Conservation (phyloP, 2,113 vertebrate species). For the Oryzias woworae region DNA sequence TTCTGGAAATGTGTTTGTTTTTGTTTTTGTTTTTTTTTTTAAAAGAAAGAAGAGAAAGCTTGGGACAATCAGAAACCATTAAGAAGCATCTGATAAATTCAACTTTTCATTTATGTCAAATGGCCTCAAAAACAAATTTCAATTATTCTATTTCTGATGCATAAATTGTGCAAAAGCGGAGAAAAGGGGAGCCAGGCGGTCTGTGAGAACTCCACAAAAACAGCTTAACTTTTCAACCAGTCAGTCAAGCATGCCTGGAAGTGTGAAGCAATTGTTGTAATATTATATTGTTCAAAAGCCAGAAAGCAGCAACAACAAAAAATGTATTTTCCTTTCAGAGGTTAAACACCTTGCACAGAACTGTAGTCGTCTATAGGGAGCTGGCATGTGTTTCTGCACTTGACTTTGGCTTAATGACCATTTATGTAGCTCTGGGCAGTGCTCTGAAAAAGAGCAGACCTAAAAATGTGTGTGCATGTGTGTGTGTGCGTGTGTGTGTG, state of each 20-base stretch:
- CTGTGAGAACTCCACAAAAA: neutral
- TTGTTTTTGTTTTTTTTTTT: too few relatives aligned
- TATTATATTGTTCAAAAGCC: too few relatives aligned
- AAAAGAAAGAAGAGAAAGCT: slow-evolving; percentile 2
- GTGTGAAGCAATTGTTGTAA: neutral
- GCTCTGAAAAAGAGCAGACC: slow-evolving; percentile 34
- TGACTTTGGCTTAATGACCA: slow-evolving; percentile 21
- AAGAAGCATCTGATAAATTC: slow-evolving; percentile 16
- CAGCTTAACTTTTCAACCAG: neutral
- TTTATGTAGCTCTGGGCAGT: slow-evolving; percentile 25
- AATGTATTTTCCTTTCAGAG: neutral
- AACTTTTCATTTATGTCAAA: slow-evolving; percentile 4
- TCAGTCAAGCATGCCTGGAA: neutral
- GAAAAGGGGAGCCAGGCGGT: slow-evolving; percentile 4
- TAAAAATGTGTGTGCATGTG: slow-evolving; percentile 14
- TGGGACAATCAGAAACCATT: slow-evolving; percentile 3
- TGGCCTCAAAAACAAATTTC: slow-evolving; percentile 25
- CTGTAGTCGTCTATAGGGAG: slow-evolving; percentile 21
- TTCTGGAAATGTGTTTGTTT: slow-evolving; percentile 4
- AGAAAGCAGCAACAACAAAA: too few relatives aligned
- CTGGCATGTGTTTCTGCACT: slow-evolving; percentile 8
- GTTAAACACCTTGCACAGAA: slow-evolving; percentile 17
- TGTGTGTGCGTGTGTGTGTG: neutral
- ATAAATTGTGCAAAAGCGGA: slow-evolving; percentile 5
- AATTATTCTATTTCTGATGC: slow-evolving; percentile 7